Evolutionary conservation across 2,797 vertebrate genomes (phyloP).

Genomic region (Morelia viridis): DNA sequence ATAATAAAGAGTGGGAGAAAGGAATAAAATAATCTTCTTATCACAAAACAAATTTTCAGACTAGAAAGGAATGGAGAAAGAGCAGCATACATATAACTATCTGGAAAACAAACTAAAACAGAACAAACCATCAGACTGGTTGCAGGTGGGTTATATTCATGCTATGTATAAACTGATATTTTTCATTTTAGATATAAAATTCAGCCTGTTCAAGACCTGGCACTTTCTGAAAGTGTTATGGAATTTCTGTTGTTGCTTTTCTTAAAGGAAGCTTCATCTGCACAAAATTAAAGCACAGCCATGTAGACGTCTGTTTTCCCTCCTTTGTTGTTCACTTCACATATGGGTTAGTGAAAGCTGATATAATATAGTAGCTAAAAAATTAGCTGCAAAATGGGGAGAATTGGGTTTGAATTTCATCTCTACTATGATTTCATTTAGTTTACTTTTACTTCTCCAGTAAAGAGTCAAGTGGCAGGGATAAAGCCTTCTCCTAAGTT

Average conservation of each 20-base stretch:
- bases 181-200: neutral
- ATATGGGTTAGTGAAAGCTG: neutral
- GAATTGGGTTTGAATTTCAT: neutral
- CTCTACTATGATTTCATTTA: neutral
- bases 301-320: neutral
- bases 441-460: neutral
- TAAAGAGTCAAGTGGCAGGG: neutral
- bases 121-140: conserved; percentile 54
- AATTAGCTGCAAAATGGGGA: neutral
- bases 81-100: conserved; percentile 39
- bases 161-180: neutral
- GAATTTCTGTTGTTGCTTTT: neutral
- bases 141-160: conserved; percentile 59
- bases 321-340: neutral
- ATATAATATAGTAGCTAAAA: neutral
- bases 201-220: neutral
- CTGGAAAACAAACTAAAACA: conserved; percentile 64
- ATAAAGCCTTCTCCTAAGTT: neutral
- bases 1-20: conserved; percentile 77
- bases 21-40: conserved; percentile 13
- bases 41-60: conserved; percentile 76
- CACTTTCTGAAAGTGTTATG: neutral
- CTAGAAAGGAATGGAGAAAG: conserved; percentile 74
- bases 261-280: neutral
- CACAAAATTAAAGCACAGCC: neutral